Conservation (phyloP, 1,140 invertebrate genomes). For the Berghia stephanieae region DNA sequence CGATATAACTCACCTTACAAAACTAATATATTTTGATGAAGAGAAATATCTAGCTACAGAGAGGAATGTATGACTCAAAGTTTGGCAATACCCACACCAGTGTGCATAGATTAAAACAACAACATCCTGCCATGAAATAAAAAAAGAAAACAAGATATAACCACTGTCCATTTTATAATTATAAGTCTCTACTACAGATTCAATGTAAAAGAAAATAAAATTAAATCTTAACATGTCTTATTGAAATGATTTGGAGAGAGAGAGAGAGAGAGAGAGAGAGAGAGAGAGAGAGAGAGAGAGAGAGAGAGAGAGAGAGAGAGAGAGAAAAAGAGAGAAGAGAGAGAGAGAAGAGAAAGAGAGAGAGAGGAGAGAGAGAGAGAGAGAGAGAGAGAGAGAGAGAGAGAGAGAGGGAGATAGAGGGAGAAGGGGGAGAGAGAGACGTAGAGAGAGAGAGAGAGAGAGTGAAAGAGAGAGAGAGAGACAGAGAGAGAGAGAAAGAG, state of each 20-base stretch:
- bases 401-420: not conserved
- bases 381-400: slow-evolving; percentile 7
- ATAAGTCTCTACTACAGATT: not conserved
- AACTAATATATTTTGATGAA: slow-evolving; percentile 70
- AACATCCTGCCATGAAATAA: slow-evolving; percentile 8
- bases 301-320: not conserved
- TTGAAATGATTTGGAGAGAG: too few relatives aligned
- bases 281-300: slow-evolving; percentile 5
- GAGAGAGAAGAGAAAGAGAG: not conserved
- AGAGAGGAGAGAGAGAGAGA: not conserved
- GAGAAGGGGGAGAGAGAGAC: not conserved
- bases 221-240: too few relatives aligned
- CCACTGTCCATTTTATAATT: not conserved
- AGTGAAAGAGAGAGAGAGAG: too few relatives aligned
- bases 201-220: not conserved
- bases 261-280: not conserved
- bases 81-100: slow-evolving; percentile 79
- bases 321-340: slow-evolving; percentile 11
- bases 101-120: slow-evolving; percentile 68
- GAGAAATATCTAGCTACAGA: slow-evolving; percentile 74
- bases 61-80: slow-evolving; percentile 74
- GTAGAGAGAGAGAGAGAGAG: too few relatives aligned
- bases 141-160: not conserved
- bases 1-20: slow-evolving; percentile 73
- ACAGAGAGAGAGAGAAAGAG: slow-evolving; percentile 14